A percentile compares a stretch with the other conserved stretches of the same genome.
phyloP scores from a whole-genome alignment of 2,888 invertebrate genomes.

The Athalia circularis region DNA sequence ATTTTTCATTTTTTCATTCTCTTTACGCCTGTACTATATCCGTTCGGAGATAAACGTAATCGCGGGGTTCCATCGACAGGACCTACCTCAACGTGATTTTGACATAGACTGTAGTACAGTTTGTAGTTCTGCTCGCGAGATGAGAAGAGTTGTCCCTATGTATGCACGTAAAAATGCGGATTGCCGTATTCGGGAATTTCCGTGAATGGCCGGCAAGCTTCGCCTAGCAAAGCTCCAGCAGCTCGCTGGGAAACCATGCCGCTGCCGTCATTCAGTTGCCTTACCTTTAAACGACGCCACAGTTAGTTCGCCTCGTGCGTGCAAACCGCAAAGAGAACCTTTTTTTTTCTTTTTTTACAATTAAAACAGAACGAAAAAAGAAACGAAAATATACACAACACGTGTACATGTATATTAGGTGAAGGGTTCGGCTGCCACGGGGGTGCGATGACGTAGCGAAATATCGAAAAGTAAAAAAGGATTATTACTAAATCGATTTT shows the following conservation, averaged over 20 bases:
- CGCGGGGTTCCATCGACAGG: conserved; percentile 3
- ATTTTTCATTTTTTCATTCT: too few relatives aligned
- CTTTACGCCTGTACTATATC: neutral
- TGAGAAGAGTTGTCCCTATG: neutral
- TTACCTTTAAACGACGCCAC: conserved; percentile 43
- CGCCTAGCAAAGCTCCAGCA: conserved; percentile 37
- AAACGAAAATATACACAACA: neutral
- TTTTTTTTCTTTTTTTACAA: neutral
- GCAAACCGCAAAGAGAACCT: neutral
- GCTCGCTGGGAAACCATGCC: conserved; percentile 36
- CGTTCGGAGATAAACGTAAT: conserved; percentile 25
- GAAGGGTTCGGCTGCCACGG: conserved; percentile 4
- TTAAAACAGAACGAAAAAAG: neutral
- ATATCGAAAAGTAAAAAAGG: neutral
- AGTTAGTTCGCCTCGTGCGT: conserved; percentile 36
- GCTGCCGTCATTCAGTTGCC: conserved; percentile 43
- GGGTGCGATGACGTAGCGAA: conserved; percentile 13
- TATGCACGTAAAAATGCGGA: conserved; percentile 39
- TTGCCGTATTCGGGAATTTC: conserved; percentile 47
- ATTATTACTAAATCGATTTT: neutral
- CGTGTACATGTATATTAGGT: neutral
- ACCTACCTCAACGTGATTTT: conserved; percentile 42
- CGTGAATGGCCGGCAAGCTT: conserved; percentile 46
- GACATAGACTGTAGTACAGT: conserved; percentile 29
- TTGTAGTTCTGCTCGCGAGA: neutral